Conservation (phyloP, 2,113 vertebrate genomes). For the Bufo gargarizans region DNA sequence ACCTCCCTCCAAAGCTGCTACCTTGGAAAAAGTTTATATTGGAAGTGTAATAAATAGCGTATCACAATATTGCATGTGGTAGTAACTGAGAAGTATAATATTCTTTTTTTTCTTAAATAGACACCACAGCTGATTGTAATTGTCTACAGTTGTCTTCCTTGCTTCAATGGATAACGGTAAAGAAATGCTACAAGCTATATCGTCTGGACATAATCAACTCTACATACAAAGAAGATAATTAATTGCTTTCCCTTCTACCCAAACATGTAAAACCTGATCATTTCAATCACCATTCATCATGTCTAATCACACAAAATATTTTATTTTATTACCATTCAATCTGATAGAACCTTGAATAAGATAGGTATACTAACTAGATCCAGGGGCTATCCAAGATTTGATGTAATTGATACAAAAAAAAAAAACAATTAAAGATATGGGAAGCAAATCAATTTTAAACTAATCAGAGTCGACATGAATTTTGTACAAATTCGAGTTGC, state of each 20-base stretch:
- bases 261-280: constrained; percentile 1
- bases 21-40: background rate
- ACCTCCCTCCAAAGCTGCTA: background rate
- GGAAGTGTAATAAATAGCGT: background rate
- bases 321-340: background rate
- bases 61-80: background rate
- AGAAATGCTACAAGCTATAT: background rate
- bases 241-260: background rate
- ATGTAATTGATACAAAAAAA: too few relatives aligned
- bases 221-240: background rate
- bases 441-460: too few relatives aligned
- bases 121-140: constrained; percentile 14
- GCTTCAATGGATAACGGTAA: background rate
- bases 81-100: background rate
- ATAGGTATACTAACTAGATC: background rate
- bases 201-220: background rate
- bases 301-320: constrained; percentile 14
- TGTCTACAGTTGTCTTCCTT: background rate
- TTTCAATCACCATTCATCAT: background rate
- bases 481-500: too few relatives aligned
- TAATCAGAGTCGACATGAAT: too few relatives aligned
- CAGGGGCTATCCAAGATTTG: background rate
- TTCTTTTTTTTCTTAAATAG: constrained; percentile 7
- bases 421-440: too few relatives aligned
- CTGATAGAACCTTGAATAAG: background rate